Percentiles rank a stretch among this genome's conserved stretches.
phyloP scores from a whole-genome alignment of 2,888 invertebrate species.

The Mimas tiliae region DNA sequence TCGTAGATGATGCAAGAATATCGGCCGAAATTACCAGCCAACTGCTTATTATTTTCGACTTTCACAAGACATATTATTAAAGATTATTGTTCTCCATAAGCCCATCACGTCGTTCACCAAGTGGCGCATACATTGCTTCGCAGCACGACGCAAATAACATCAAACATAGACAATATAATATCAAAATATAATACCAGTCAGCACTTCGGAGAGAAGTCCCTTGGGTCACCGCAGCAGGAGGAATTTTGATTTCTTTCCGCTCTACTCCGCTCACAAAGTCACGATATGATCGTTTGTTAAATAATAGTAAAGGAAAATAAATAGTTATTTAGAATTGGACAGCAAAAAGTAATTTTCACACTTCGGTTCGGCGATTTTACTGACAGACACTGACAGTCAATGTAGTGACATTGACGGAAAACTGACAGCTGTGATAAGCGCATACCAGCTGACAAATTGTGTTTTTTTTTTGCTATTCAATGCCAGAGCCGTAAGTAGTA shows the following conservation, averaged over 20 bases:
- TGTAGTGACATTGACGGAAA: conserved; percentile 12
- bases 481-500: too few relatives aligned
- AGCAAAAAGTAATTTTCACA: conserved; percentile 20
- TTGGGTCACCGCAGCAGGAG: conserved; percentile 68
- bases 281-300: conserved; percentile 21
- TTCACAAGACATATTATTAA: background rate
- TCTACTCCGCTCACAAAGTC: conserved; percentile 28
- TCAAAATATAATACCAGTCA: conserved; percentile 58
- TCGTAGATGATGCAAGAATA: conserved; percentile 9
- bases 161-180: conserved; percentile 24
- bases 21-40: background rate
- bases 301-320: conserved; percentile 20
- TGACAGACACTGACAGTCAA: too few relatives aligned
- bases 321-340: conserved; percentile 12
- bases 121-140: conserved; percentile 12
- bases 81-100: background rate
- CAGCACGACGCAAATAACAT: conserved; percentile 13
- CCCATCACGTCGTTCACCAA: background rate
- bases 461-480: too few relatives aligned
- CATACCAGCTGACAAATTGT: background rate
- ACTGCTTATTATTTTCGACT: conserved; percentile 5
- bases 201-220: conserved; percentile 69
- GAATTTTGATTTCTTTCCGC: conserved; percentile 65
- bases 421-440: background rate
- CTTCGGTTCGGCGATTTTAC: conserved; percentile 20